phyloP scores from a whole-genome alignment of 2,113 vertebrate genomes.

The Dermatemys mawii region DNA sequence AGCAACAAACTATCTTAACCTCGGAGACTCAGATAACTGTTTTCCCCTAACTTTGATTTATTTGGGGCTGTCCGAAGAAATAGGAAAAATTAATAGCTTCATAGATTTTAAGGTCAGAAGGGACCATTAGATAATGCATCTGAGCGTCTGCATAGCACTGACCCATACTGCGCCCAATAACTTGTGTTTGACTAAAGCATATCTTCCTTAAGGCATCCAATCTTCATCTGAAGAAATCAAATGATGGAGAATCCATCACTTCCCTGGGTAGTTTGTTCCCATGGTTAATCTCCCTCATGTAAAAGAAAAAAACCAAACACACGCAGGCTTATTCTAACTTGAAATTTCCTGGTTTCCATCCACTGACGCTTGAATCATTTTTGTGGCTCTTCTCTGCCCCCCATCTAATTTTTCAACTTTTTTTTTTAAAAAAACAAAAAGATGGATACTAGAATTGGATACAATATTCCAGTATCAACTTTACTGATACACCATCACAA shows the following conservation, averaged over 20 bases:
- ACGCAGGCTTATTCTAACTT: background rate
- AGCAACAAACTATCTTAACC: conserved; percentile 6
- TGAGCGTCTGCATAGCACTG: background rate
- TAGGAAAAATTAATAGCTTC: background rate
- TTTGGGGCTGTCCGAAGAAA: background rate
- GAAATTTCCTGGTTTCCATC: background rate
- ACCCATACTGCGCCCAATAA: background rate
- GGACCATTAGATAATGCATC: background rate
- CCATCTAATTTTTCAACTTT: rapidly evolving
- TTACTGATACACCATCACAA: background rate
- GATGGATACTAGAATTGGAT: background rate
- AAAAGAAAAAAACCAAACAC: background rate
- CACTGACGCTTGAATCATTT: background rate
- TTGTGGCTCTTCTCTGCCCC: background rate
- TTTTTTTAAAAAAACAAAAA: background rate
- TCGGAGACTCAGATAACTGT: background rate
- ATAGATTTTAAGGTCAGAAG: background rate
- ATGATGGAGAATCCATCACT: background rate
- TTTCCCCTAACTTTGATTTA: background rate
- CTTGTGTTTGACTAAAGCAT: background rate
- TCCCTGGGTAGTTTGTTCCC: background rate
- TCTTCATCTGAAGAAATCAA: background rate
- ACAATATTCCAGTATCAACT: background rate
- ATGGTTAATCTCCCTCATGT: background rate
- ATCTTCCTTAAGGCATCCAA: background rate